Base-by-base conservation (phyloP, 2,888 invertebrate genomes). In the Perizoma flavofasciatum region DNA sequence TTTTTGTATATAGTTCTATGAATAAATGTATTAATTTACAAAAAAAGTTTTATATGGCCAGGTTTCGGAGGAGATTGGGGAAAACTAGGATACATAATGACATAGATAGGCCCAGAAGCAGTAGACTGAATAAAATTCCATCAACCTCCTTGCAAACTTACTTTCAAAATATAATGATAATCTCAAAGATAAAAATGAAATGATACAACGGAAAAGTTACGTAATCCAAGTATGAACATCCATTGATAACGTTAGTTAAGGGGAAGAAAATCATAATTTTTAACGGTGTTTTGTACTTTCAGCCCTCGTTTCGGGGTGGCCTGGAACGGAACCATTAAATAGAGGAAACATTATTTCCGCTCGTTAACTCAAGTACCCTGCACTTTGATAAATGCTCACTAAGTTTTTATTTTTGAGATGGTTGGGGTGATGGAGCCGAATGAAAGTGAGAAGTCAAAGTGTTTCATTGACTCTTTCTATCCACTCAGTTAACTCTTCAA, bases 331-430 rank as follows among this genome's bases (percentile, higher is more conserved):
- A 85, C 88, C 88, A 89, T 90, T 89, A 89, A 79, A 74, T 78
- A 76, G 81, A 88, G 89, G 89, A 89, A 89, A 83, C 85, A 86
- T 89, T 85, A 85, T 83, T 89, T 91, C 90, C 90, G 90, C 87
- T 86, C 88, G 88, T 90, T 89, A 90, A 89, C 76, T 84, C 79
- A 72, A 87, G 84, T 79, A 84, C 86, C 87, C 85, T 85, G 80
- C 85, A 78, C 82, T 85, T 88, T 89, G 88, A 89, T 87, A 86
- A 88, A 89, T 88, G 86, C 83, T 86, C 78, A 85, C 83, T 84
- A 83, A 81, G 79, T 78, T 79, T 77, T 79, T 79, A 76, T 78
- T 78, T 77, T 74, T 74, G 73, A 78, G 73, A 73, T 61, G 77
- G 74, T 77, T 77, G 74, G 81, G 77, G 75, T 78, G 82, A 64